Evolutionary conservation across 2,113 vertebrate genomes (phyloP), one percentile per base, ranked within the genome.

Genomic region (Anguilla rostrata): DNA sequence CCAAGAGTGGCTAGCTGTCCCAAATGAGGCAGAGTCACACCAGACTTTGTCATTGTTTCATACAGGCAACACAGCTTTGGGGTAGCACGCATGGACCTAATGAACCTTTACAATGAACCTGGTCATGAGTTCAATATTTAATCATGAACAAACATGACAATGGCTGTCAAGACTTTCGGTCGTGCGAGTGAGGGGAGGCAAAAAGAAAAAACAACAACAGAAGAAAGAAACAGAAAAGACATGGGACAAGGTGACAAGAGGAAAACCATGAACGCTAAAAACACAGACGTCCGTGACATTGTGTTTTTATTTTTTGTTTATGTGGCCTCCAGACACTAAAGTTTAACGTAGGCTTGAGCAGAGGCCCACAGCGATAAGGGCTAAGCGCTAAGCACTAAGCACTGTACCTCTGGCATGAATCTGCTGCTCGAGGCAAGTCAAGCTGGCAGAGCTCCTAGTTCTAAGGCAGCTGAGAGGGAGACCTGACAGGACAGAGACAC

Each of bases 361-460:
- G 81, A 41, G 39, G 34, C 3, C 34, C 15, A 39, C 75, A 80
- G 26, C 66, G 20, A 82, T 83, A 88, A 89, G 79, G 78, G 88
- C 91, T 95, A 94, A 93, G 39, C 95, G 97, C 96, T 93, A 53
- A 53, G 39, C 95, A 97, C 96, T 93, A 53, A 53, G 39, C 95
- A 97, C 96, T 93, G 96, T 98, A 99, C 98, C 98, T 99, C 97
- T 95, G 96, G 97, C 96, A 96, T 96, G 97, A 95, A 97, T 96
- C 90, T 98, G 97, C 92, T 98, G 97, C 93, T 99, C 97, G 93
- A 98, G 97, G 95, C 95, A 97, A 96, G 97, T 97, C 97, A 99
- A 95, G 96, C 97, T 99, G 96, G 97, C 97, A 95, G 97, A 97
- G 93, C 98, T 99, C 93, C 97, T 98, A 97, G 97, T 99, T 98